A percentile compares a stretch with the other conserved stretches of the same genome.
phyloP scores from a whole-genome alignment of 1,140 invertebrate genomes.

The Panagrolaimus sp. region DNA sequence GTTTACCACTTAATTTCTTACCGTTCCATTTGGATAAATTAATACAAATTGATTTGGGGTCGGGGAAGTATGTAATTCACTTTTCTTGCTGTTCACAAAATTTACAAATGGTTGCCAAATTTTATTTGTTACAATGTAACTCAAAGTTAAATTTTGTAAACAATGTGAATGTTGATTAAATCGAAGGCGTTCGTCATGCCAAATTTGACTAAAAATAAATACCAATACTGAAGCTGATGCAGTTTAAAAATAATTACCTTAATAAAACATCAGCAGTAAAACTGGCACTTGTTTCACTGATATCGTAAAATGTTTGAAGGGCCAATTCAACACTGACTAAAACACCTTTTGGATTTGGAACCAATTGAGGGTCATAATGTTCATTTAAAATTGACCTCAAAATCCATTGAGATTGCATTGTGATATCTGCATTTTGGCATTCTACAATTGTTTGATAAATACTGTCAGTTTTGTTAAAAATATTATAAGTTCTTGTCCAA shows the following conservation, averaged over 20 bases:
- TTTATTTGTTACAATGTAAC: conserved; percentile 42
- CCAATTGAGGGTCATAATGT: conserved; percentile 34
- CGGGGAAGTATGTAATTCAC: conserved; percentile 40
- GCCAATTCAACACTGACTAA: conserved; percentile 39
- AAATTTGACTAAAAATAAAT: conserved; percentile 47
- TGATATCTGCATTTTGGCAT: conserved; percentile 17
- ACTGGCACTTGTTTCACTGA: conserved; percentile 28
- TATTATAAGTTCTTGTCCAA: too few relatives aligned
- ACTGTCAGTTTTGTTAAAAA: too few relatives aligned
- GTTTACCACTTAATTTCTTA: too few relatives aligned
- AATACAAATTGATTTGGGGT: conserved; percentile 47
- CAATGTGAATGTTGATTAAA: conserved; percentile 32
- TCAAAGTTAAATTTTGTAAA: conserved; percentile 45
- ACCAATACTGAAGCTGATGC: too few relatives aligned
- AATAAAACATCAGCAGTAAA: conserved; percentile 49
- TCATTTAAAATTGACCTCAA: conserved; percentile 21
- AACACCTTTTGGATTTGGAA: conserved; percentile 37
- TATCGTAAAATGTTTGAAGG: conserved; percentile 34
- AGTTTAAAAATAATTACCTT: too few relatives aligned
- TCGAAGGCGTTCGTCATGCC: conserved; percentile 35
- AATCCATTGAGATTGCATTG: conserved; percentile 15
- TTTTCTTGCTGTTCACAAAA: conserved; percentile 41
- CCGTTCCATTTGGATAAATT: conserved; percentile 46
- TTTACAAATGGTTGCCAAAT: conserved; percentile 42
- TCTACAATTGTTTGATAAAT: too few relatives aligned